These are phyloP conservation scores for Morinoia aosen DNA, from an alignment of 2,888 invertebrate genomes.

Conservation along the genomic window DNA sequence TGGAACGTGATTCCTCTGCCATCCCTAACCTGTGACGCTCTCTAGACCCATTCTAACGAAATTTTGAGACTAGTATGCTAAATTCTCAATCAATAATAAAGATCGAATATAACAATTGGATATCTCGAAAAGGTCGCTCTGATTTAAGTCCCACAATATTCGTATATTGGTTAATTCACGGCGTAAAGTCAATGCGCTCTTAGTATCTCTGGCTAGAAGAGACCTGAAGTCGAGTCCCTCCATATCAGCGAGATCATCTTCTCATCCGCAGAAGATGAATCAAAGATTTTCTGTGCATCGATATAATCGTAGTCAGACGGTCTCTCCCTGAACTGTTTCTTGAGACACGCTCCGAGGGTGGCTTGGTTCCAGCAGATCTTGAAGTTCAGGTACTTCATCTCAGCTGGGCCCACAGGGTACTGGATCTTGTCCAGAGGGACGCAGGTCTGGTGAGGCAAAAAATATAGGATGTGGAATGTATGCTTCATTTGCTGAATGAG, in stretches of 20 bases:
- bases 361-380: background rate
- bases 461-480: background rate
- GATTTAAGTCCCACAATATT: too few species aligned
- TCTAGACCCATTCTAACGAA: too few species aligned
- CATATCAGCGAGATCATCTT: background rate
- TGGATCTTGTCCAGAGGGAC: background rate
- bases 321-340: background rate
- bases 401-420: background rate
- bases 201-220: background rate
- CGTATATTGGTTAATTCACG: too few species aligned
- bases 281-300: background rate
- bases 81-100: too few species aligned
- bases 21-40: too few species aligned
- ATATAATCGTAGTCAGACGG: background rate
- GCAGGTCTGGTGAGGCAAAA: background rate
- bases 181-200: background rate
- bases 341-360: background rate
- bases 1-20: too few species aligned
- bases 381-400: background rate
- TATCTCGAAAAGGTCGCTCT: too few species aligned
- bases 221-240: background rate
- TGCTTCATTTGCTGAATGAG: background rate
- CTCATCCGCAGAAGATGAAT: background rate
- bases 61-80: too few species aligned
- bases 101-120: too few species aligned